phyloP scores from a whole-genome alignment of 92 coral and sea anemone genomes.

The Epizoanthus scotinus region DNA sequence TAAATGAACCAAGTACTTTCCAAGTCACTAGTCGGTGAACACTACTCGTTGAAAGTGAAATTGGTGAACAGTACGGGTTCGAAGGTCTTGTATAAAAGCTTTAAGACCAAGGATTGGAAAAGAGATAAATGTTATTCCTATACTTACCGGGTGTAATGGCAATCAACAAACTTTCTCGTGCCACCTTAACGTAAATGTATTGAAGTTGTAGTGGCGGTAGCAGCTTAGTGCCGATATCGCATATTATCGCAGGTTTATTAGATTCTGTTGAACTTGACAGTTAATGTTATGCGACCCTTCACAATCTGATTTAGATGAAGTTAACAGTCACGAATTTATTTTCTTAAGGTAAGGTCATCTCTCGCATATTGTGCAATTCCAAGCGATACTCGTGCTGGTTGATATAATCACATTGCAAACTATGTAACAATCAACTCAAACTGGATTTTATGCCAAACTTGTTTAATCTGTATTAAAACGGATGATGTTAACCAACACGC shows the following conservation, averaged over 20 bases:
- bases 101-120: background rate
- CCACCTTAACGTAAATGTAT: background rate
- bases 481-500: background rate
- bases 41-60: background rate
- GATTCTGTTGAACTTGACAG: background rate
- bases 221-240: background rate
- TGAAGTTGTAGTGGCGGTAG: background rate
- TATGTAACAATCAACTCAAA: background rate
- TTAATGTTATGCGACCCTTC: slow-evolving; percentile 9
- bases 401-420: background rate
- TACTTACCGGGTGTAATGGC: background rate
- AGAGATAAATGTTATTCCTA: background rate
- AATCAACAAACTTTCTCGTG: slow-evolving; percentile 1
- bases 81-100: background rate
- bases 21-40: background rate
- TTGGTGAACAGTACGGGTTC: background rate
- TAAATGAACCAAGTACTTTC: too few relatives aligned
- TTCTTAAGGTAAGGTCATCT: slow-evolving; percentile 12
- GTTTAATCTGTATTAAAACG: background rate
- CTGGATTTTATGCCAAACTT: too few relatives aligned
- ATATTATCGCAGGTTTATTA: background rate
- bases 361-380: background rate
- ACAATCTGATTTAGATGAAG: slow-evolving; percentile 23
- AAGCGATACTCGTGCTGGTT: slow-evolving; percentile 3
- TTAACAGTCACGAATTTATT: slow-evolving; percentile 25